A percentile compares a stretch with the other conserved stretches of the same genome.
Evolutionary conservation across 1,140 invertebrate species (phyloP).

Genomic region (Trichonephila clavipes): DNA sequence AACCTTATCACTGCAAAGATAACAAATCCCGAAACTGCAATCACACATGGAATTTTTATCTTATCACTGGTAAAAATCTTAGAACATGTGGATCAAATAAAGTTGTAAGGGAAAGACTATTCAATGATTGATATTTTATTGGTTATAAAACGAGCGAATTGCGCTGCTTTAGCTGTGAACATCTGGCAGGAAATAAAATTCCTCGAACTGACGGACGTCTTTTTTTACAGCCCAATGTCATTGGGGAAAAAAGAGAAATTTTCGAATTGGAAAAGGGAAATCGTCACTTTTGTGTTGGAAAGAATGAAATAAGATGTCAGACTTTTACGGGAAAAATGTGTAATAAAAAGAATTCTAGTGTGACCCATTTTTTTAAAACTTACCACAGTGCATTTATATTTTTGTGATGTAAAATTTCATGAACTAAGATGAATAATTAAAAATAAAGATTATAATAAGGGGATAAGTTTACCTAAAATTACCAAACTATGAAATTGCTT

Average conservation of each 20-base stretch:
- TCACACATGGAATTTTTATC: background rate
- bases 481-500: too few species aligned
- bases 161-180: background rate
- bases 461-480: too few species aligned
- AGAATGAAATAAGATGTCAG: background rate
- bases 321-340: background rate
- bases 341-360: background rate
- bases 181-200: slow-evolving; percentile 35
- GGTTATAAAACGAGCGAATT: slow-evolving; percentile 28
- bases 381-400: background rate
- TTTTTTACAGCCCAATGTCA: slow-evolving; percentile 1
- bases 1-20: background rate
- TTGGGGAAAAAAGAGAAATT: background rate
- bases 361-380: background rate
- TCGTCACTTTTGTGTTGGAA: slow-evolving; percentile 15
- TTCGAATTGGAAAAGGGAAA: background rate
- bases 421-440: too few species aligned
- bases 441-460: too few species aligned
- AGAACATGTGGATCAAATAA: background rate
- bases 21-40: background rate
- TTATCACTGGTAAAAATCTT: background rate
- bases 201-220: background rate
- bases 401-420: background rate
- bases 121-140: background rate
- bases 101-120: background rate